Evolutionary conservation across 2,888 invertebrate genomes (phyloP), one percentile per base, ranked within the genome.

Genomic region (Diaprepes abbreviatus): DNA sequence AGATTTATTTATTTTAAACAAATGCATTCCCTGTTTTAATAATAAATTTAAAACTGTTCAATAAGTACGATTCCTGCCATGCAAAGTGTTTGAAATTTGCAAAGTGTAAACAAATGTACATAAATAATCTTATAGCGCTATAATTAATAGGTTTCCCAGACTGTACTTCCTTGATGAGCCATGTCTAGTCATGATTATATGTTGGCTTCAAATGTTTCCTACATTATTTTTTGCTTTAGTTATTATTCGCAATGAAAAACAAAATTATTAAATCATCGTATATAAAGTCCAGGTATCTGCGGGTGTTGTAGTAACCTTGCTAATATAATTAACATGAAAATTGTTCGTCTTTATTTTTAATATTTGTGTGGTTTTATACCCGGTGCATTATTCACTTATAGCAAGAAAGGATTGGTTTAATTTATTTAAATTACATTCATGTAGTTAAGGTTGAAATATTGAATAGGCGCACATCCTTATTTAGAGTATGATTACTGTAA

Each of bases 381-480:
- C 28, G 43, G 52, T 31, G 24, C 38, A 63, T 54, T 54, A 54
- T 52, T 63, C 50, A 63, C 35, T 63, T 50, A 54, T 28, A 36
- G 19, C 17, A 48, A 58, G 35, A 17, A 50, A 60, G 62, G 67
- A 12, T 60, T 43, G 54, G 36, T 62, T 50, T 59, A 67, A 67
- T 62, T 60, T 67, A 67, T 67, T 67, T 31, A 67, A 67, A 67
- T 67, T 52, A 33, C 10, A 67, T 67, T 60, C 67, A 67, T 52
- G 50, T 54, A 16, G 38, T 54, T 54, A 63, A 63, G 54, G 33
- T 24, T 45, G 24, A 45, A 45, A 24, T 45, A 45, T 45, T 45
- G 24, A 43, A 43, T 19, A 43, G 43, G 19, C 43, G 5, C 43
- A 21, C 43, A n/a, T 19, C 21, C 21, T 43, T 43, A 43, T 43